Base-by-base conservation (phyloP, 2,888 invertebrate genomes). In the Nymphalis polychloros region DNA sequence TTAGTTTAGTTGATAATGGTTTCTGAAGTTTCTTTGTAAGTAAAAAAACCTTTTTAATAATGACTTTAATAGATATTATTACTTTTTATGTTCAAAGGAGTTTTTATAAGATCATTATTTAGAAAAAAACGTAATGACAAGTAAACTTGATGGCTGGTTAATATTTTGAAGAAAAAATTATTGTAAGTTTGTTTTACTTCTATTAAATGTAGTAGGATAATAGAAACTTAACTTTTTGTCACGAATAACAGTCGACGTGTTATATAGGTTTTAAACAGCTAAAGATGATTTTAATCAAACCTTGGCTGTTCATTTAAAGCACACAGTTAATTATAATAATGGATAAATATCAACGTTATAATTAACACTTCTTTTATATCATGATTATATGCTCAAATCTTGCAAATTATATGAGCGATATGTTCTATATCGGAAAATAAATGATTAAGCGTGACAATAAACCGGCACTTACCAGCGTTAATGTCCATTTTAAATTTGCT, bases 401-500 rank as follows among this genome's bases (percentile, higher is more conserved):
- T 57, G n/a, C 35, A 59, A 70, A 70, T 47, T 59, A 10, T 55
- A 55, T 8, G 50, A 53, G 47, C 49, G 61, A 41, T 49, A 62
- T 64, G 49, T 57, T 49, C 55, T 46, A 69, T 61, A 55, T 62
- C 17, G 55, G 41, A 55, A n/a, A 57, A 27, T 64, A 50, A 31
- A 61, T 57, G 50, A 59, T 68, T 59, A 31, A 60, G 53, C 27
- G 17, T 64, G 49, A 61, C 48, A 59, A 62, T 64, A 53, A 68
- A 66, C 50, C 52, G 63, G 63, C 75, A 84, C 91, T 89, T 84
- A 92, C 92, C 92, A 85, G 88, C 88, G 86, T 88, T 90, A 80
- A 90, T 88, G 84, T 92, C 92, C 92, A 92, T 92, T 81, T 89
- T 90, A 87, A 81, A 80, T 77, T 79, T 75, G 75, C 82, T 78